Conservation (phyloP, 2,113 vertebrate genomes). For the Trichomycterus rosablanca region DNA sequence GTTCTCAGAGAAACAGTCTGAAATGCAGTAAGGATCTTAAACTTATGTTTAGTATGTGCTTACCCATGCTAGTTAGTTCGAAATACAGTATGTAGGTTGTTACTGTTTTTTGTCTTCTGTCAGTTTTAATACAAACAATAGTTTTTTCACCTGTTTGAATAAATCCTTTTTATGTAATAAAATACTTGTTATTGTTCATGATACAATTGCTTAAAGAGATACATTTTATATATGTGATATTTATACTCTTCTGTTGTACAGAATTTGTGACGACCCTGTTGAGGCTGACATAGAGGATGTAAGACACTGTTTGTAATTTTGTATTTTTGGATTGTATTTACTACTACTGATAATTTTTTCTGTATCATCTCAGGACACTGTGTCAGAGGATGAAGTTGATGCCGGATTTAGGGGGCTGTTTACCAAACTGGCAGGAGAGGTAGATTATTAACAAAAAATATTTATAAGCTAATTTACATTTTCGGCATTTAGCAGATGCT, state of each 20-base stretch:
- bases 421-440: slow-evolving; percentile 60
- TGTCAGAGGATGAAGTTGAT: slow-evolving; percentile 57
- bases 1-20: slow-evolving; percentile 76
- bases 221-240: no score
- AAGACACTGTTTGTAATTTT: neutral
- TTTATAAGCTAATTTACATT: no score
- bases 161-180: no score
- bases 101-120: no score
- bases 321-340: neutral
- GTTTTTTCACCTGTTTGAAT: no score
- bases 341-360: neutral
- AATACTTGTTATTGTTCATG: no score
- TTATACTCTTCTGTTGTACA: no score
- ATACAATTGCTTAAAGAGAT: no score
- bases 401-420: slow-evolving; percentile 59
- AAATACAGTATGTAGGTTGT: no score
- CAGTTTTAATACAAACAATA: no score
- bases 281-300: slow-evolving; percentile 72
- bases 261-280: slow-evolving; percentile 69
- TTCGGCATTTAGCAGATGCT: no score
- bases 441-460: slow-evolving; percentile 33
- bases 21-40: slow-evolving; percentile 59
- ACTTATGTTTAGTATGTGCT: neutral
- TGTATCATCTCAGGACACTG: slow-evolving; percentile 42
- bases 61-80: neutral